Evolutionary conservation across 2,797 vertebrate species (phyloP), one percentile per base, ranked within the genome.

Genomic region (Gila robusta): DNA sequence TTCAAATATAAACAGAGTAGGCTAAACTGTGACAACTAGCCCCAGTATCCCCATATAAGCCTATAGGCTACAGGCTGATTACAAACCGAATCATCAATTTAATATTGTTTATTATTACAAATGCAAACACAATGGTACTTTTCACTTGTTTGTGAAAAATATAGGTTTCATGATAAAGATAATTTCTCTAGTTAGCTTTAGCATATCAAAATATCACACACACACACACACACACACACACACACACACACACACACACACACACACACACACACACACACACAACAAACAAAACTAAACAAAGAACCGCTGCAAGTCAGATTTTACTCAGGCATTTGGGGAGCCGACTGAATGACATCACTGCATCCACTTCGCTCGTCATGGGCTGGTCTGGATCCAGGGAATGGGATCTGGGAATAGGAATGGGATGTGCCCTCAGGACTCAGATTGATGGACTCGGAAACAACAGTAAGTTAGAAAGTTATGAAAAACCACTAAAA

Each of bases 261-360:
- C 28, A 32, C 28, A 32, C 28, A 32, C 28, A 32, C 28, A 32
- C 28, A 32, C 28, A 32, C 28, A 32, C 28, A 32, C 28, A 32
- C 9, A 47, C 2, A 7, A 23, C 52, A 44, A 12, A 59, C 52
- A 44, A 8, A 72, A 28, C 2, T 17, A 26, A 69, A 67, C 78
- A 64, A 62, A 64, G 6, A 16, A 2, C 26, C 14, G 52, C 41
- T 14, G 5, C 3, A 7, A 21, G 11, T 26, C 23, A 3, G 7
- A 82, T 76, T 88, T 74, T 49, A 78, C 64, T 73, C 84, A 87
- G 89, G 87, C 88, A 84, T 79, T 41, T 56, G 44, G 73, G 56
- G 71, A 67, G 90, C 37, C 81, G 35, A 67, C 89, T 77, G 23
- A 47, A 83, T 89, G 91, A 89, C 88, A 71, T 90, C 91, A 87